A percentile compares a stretch with the other conserved stretches of the same genome.
These are phyloP conservation scores for Ophion obscuratus DNA, from an alignment of 2,888 invertebrate genomes.

Conservation along the genomic window DNA sequence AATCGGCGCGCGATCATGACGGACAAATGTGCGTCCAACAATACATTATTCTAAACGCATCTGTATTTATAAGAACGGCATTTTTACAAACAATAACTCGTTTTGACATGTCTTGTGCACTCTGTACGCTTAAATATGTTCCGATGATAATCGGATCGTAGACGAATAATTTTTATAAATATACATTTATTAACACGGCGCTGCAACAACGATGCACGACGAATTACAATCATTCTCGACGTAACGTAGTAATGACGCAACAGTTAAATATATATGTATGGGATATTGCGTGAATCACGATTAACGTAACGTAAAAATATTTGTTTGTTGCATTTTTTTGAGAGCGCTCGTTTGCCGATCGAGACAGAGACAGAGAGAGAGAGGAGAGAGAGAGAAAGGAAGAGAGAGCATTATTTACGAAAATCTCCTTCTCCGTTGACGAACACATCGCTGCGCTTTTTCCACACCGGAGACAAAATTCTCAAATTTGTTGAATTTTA, in stretches of 20 bases:
- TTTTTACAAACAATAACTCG: too few relatives aligned
- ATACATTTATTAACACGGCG: conserved; percentile 77
- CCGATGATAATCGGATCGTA: too few relatives aligned
- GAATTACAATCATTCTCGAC: conserved; percentile 58
- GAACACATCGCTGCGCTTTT: background rate
- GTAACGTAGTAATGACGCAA: conserved; percentile 54
- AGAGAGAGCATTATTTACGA: too few relatives aligned
- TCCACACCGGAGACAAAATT: background rate
- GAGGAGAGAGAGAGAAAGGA: too few relatives aligned
- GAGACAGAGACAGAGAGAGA: too few relatives aligned
- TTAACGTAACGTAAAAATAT: conserved; percentile 58
- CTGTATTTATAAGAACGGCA: background rate
- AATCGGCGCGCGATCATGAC: too few relatives aligned
- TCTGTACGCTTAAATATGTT: too few relatives aligned
- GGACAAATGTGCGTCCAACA: too few relatives aligned
- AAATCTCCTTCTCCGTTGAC: background rate
- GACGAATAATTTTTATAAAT: conserved; percentile 57
- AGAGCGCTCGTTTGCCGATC: background rate
- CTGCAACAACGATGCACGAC: conserved; percentile 66
- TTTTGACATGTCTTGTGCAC: too few relatives aligned
- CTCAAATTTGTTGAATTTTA: background rate
- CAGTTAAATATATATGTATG: conserved; percentile 39
- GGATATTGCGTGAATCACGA: conserved; percentile 27
- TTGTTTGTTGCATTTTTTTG: conserved; percentile 19
- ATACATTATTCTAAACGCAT: too few relatives aligned